Base-by-base conservation (phyloP, 2,797 vertebrate genomes). In the Phoxinus dragarum region DNA sequence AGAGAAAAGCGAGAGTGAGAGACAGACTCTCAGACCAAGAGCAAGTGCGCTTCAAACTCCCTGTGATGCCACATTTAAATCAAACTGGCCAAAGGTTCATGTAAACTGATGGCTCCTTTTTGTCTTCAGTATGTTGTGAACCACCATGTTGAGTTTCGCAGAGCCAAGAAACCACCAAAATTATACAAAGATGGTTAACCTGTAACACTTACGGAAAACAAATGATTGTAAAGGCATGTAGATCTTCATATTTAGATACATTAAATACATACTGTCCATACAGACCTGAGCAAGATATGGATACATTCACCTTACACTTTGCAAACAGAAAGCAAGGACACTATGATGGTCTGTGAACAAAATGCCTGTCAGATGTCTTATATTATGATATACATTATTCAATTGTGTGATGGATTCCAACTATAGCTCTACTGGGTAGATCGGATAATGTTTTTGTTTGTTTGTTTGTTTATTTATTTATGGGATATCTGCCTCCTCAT, bases 31-130 rank as follows among this genome's bases (percentile, higher is more conserved):
- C 69, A 72, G 31, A 34, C 40, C 38, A 17, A 71, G 67, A 54
- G 78, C 72, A 87, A 88, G 88, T 89, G 85, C 0, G n/a, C 38
- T 78, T 44, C 36, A 69, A 84, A 78, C 49, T 84, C 74, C 36
- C 17, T 69, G 47, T 36, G 49, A 78, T 78, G 82, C 73, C 38
- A 54, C 36, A 56, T 84, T 77, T 68, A 56, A 77, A 76, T 76
- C 44, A 84, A 84, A 52, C 42, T 10, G n/a, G 47, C 49, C 82
- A 71, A 73, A 82, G 81, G 69, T 73, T 73, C 56, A 36, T 23
- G 44, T 31, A 78, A 85, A 85, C 71, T 72, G 59, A 67, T 54
- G 82, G 72, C 59, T 40, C 68, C 76, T 68, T 47, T 81, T 73
- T 86, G 80, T 64, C 80, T 36, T 36, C 6, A 17, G 44, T 34